Evolutionary conservation across 2,113 vertebrate species (phyloP).

Genomic region (Bostrychus sinensis): DNA sequence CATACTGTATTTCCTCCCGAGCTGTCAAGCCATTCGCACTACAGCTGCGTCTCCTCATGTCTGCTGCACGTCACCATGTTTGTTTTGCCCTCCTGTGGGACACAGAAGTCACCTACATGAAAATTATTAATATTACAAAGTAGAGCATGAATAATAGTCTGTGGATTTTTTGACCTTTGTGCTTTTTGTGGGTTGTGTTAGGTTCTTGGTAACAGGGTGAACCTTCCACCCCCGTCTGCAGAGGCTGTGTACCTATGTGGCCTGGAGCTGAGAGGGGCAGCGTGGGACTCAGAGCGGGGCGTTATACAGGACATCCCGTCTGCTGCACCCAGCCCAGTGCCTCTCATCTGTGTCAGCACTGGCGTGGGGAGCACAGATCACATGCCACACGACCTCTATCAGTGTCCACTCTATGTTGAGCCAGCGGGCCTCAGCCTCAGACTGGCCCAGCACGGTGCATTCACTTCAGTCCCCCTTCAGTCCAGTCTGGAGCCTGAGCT

Average conservation of each 20-base stretch:
- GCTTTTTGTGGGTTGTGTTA: slow-evolving; percentile 31
- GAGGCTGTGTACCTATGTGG: slow-evolving; percentile 76
- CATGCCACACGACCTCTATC: slow-evolving; percentile 25
- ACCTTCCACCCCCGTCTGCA: slow-evolving; percentile 24
- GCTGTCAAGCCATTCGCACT: too few relatives aligned
- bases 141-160: too few relatives aligned
- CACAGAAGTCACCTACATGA: too few relatives aligned
- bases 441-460: slow-evolving; percentile 60
- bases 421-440: slow-evolving; percentile 10
- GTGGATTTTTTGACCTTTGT: background rate
- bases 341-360: slow-evolving; percentile 66
- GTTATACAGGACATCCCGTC: slow-evolving; percentile 70
- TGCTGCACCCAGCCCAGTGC: slow-evolving; percentile 65
- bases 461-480: slow-evolving; percentile 72
- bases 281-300: slow-evolving; percentile 74
- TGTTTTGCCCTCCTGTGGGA: too few relatives aligned
- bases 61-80: too few relatives aligned
- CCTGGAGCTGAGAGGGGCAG: slow-evolving; percentile 79
- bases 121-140: too few relatives aligned
- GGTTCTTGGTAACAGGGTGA: slow-evolving; percentile 50
- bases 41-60: too few relatives aligned
- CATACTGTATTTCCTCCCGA: too few relatives aligned
- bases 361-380: background rate
- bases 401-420: slow-evolving; percentile 78
- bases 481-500: slow-evolving; percentile 58